phyloP scores from a whole-genome alignment of 2,797 vertebrate genomes.

The Pseudocheirus occidentalis region DNA sequence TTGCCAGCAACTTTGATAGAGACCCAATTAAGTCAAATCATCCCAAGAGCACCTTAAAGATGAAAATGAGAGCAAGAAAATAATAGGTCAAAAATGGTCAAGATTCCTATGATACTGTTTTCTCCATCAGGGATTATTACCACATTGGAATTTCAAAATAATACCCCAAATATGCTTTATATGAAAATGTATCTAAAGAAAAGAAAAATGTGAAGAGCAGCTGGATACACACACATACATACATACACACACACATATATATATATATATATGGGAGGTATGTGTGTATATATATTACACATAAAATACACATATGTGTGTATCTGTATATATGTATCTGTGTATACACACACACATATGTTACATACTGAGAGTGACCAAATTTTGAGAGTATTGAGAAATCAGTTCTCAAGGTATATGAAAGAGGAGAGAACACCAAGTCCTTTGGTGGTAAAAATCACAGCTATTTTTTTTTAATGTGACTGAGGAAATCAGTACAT shows the following conservation, averaged over 20 bases:
- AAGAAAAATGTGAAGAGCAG: background rate
- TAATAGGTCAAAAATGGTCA: background rate
- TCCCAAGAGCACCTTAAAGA: background rate
- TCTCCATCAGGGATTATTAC: background rate
- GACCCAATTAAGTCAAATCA: background rate
- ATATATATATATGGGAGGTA: too few relatives aligned
- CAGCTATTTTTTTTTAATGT: background rate
- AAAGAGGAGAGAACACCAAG: background rate
- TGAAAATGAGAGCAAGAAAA: background rate
- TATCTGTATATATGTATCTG: too few relatives aligned
- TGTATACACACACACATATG: too few relatives aligned
- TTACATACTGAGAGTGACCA: background rate
- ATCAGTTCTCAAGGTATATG: background rate
- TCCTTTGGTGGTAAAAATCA: background rate
- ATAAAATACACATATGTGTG: too few relatives aligned
- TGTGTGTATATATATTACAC: too few relatives aligned
- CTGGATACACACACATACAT: too few relatives aligned
- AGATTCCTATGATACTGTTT: background rate
- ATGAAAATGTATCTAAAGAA: background rate
- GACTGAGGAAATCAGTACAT: background rate
- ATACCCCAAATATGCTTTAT: background rate
- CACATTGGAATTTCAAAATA: background rate
- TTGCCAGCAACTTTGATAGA: background rate
- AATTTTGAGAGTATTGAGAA: background rate
- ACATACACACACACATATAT: too few relatives aligned